phyloP scores from a whole-genome alignment of 1,140 invertebrate genomes.

The Cydia strobilella region DNA sequence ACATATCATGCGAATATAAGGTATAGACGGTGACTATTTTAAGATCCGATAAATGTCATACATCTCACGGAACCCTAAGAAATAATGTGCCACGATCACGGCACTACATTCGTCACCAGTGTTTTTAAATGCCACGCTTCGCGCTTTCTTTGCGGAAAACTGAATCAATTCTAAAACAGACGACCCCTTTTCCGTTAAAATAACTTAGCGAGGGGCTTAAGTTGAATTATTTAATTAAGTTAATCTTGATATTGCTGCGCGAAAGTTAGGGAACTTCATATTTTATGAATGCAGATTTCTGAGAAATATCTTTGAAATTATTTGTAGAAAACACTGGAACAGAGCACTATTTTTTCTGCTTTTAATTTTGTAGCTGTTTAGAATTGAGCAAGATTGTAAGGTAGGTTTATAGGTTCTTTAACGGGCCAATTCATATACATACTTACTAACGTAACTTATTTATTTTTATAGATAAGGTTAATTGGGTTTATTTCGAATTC shows the following conservation, averaged over 20 bases:
- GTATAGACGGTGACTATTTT: too few relatives aligned
- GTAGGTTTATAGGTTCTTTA: too few relatives aligned
- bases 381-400: background rate
- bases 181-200: background rate
- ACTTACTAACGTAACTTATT: too few relatives aligned
- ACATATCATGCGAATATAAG: too few relatives aligned
- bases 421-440: too few relatives aligned
- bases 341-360: background rate
- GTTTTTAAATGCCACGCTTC: background rate
- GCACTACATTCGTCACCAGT: background rate
- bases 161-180: background rate
- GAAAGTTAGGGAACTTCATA: slow-evolving; percentile 14
- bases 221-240: slow-evolving; percentile 21
- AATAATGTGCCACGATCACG: background rate
- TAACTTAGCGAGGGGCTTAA: slow-evolving; percentile 3
- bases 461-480: too few relatives aligned
- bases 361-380: background rate
- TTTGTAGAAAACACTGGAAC: background rate
- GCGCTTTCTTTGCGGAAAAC: slow-evolving; percentile 1
- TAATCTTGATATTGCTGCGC: slow-evolving; percentile 18
- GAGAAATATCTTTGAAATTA: slow-evolving; percentile 6
- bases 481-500: too few relatives aligned
- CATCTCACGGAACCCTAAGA: background rate
- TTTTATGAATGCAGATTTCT: slow-evolving; percentile 31
- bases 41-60: too few relatives aligned